Conservation (phyloP, 1,140 invertebrate genomes). For the Vollenhovia emeryi region DNA sequence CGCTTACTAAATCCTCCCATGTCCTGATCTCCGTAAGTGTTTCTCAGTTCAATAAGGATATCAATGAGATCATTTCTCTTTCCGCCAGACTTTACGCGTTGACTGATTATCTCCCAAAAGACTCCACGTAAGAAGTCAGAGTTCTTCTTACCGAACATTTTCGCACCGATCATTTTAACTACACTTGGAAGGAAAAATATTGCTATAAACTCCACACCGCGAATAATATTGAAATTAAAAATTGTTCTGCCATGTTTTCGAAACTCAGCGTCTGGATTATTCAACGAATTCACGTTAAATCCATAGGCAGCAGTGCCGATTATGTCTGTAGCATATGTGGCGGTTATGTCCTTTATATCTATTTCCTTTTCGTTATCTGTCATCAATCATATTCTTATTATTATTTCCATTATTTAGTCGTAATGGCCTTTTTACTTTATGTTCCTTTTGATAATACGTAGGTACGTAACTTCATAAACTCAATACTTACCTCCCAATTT, state of each 20-base stretch:
- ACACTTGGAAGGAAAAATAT: conserved; percentile 80
- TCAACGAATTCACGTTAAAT: conserved; percentile 85
- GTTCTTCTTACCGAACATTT: conserved; percentile 70
- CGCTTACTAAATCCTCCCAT: conserved; percentile 60
- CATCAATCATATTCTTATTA: conserved; percentile 3
- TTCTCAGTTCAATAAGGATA: conserved; percentile 81
- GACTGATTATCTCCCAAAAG: conserved; percentile 79
- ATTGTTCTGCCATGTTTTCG: conserved; percentile 72
- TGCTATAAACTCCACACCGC: conserved; percentile 73
- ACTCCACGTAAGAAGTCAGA: conserved; percentile 76
- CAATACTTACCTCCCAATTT: conserved; percentile 61
- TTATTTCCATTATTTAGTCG: background rate
- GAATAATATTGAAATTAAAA: conserved; percentile 71
- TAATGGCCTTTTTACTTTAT: background rate
- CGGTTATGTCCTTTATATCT: conserved; percentile 83
- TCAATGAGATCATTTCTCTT: conserved; percentile 84
- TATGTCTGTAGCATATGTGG: conserved; percentile 87
- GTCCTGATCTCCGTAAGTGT: background rate
- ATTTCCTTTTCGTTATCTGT: conserved; percentile 66
- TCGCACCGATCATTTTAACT: conserved; percentile 63
- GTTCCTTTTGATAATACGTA: background rate
- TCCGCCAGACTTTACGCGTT: conserved; percentile 70
- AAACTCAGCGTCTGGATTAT: conserved; percentile 82
- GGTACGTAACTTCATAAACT: background rate
- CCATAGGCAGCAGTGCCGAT: conserved; percentile 88